Conservation (phyloP, 1,140 invertebrate genomes). For the Charaxes varanes region DNA sequence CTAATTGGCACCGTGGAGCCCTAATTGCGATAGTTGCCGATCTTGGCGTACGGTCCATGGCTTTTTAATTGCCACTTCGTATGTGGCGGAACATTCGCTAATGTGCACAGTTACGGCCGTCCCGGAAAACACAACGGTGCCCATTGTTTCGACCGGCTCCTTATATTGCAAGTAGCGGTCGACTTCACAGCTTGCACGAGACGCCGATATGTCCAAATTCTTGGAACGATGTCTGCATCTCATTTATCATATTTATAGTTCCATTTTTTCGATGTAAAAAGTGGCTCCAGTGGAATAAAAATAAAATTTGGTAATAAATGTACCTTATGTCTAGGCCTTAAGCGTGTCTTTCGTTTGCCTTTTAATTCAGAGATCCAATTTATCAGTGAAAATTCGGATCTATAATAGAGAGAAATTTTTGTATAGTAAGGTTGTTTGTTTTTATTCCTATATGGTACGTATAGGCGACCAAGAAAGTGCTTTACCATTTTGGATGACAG, state of each 20-base stretch:
- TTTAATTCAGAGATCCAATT: no score
- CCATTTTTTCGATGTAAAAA: slow-evolving; percentile 44
- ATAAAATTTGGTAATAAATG: no score
- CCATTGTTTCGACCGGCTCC: slow-evolving; percentile 54
- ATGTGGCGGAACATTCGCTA: slow-evolving; percentile 56
- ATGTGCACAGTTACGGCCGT: slow-evolving; percentile 43
- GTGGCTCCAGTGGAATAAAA: no score
- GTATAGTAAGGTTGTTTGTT: no score
- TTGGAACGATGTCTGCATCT: slow-evolving; percentile 53
- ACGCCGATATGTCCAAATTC: slow-evolving; percentile 50
- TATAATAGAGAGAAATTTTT: no score
- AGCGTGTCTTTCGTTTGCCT: no score
- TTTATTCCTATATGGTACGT: no score
- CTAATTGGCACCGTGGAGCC: slow-evolving; percentile 16
- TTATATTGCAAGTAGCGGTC: slow-evolving; percentile 59
- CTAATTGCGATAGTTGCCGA: slow-evolving; percentile 31
- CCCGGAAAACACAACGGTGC: slow-evolving; percentile 46
- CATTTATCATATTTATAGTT: slow-evolving; percentile 40
- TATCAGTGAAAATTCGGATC: no score
- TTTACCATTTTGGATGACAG: no score
- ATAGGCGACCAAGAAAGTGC: no score
- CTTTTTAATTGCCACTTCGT: slow-evolving; percentile 58
- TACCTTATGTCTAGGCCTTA: no score
- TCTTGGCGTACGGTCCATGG: slow-evolving; percentile 35
- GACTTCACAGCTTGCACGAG: slow-evolving; percentile 42